Evolutionary conservation across 2,113 vertebrate genomes (phyloP).

Genomic region (Mus spicilegus): DNA sequence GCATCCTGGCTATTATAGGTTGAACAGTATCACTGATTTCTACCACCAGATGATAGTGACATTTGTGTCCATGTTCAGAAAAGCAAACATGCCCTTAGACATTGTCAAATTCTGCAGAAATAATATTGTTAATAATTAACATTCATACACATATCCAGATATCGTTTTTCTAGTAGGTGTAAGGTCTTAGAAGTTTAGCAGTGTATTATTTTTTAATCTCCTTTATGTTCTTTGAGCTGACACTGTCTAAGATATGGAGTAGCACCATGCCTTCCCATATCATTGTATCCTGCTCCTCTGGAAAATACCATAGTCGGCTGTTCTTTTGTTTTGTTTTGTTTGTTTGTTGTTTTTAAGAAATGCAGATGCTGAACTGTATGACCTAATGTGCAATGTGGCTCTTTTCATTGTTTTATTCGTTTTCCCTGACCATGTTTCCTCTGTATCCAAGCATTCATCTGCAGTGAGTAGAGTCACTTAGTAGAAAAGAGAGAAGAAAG

Average conservation of each 20-base stretch:
- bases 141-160: neutral
- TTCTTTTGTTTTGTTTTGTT: neutral
- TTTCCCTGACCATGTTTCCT: neutral
- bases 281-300: neutral
- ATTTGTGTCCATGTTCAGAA: neutral
- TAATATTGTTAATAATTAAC: neutral
- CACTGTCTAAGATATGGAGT: neutral
- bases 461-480: neutral
- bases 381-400: neutral
- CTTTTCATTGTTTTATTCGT: neutral
- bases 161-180: neutral
- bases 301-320: neutral
- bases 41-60: neutral
- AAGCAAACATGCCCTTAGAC: neutral
- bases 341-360: neutral
- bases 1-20: no score
- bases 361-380: neutral
- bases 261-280: neutral
- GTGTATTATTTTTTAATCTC: neutral
- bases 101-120: neutral
- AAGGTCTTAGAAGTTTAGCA: neutral
- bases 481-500: neutral
- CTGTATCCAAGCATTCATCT: neutral
- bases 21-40: neutral
- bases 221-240: neutral